phyloP scores from a whole-genome alignment of 2,888 invertebrate genomes.

The Hypomecis atomaria region DNA sequence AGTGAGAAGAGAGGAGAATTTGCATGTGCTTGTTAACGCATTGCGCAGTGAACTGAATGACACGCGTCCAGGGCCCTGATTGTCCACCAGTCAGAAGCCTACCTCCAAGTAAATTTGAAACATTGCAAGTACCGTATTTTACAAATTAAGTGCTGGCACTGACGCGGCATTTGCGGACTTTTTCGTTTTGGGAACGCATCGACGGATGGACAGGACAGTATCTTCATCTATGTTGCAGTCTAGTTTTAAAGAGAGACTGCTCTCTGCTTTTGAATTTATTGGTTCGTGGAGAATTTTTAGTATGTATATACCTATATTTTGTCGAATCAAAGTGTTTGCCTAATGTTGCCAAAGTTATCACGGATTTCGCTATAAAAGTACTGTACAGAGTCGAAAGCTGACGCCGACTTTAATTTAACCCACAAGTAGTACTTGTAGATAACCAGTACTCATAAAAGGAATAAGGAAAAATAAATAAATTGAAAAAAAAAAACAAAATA shows the following conservation, averaged over 20 bases:
- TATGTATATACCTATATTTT: too few species aligned
- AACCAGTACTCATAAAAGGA: too few species aligned
- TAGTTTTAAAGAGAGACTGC: not conserved
- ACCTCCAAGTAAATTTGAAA: slow-evolving; percentile 54
- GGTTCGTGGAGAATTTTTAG: not conserved
- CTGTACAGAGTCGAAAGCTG: too few species aligned
- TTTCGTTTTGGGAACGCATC: slow-evolving; percentile 21
- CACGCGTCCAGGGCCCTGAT: slow-evolving; percentile 70
- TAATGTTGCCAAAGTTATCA: too few species aligned
- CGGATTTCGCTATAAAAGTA: too few species aligned
- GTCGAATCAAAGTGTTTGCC: too few species aligned
- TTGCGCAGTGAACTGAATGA: slow-evolving; percentile 72
- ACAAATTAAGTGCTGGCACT: slow-evolving; percentile 35
- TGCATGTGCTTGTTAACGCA: slow-evolving; percentile 84
- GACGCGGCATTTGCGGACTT: slow-evolving; percentile 40
- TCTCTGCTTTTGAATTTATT: not conserved
- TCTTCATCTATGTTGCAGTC: slow-evolving; percentile 18
- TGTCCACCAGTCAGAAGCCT: slow-evolving; percentile 55
- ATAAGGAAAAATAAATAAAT: too few species aligned
- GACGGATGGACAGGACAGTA: slow-evolving; percentile 18
- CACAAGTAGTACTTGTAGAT: too few species aligned
- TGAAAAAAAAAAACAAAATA: too few species aligned
- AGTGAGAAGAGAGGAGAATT: slow-evolving; percentile 67
- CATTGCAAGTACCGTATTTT: slow-evolving; percentile 41
- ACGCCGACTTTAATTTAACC: too few species aligned